These are phyloP conservation scores for Athene noctua DNA, from an alignment of 2,113 vertebrate genomes.

Conservation along the genomic window DNA sequence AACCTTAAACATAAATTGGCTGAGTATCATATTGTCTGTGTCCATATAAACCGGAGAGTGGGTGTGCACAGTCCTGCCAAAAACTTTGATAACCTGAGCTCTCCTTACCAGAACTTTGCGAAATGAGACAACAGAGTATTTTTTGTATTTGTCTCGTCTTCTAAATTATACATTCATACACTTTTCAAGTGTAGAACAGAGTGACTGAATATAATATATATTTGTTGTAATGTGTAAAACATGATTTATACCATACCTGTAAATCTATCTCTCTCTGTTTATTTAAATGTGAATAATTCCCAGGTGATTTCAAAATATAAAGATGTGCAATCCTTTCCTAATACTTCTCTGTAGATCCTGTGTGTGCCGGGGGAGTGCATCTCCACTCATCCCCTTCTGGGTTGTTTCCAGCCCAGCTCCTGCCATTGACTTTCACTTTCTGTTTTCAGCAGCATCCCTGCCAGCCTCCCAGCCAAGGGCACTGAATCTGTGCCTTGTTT, in stretches of 20 bases:
- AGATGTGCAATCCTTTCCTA: neutral
- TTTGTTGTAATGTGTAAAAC: neutral
- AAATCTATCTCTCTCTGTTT: neutral
- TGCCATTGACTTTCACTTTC: neutral
- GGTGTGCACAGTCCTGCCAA: neutral
- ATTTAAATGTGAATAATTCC: neutral
- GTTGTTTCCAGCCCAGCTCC: neutral
- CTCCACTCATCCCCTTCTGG: neutral
- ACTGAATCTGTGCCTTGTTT: neutral
- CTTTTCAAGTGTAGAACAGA: neutral
- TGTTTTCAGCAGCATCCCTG: neutral
- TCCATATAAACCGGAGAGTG: neutral
- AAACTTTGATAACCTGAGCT: neutral
- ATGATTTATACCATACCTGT: neutral
- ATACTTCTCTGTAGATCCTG: neutral
- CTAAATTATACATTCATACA: neutral
- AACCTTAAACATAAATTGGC: neutral
- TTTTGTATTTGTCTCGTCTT: neutral
- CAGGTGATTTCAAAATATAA: neutral
- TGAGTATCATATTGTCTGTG: neutral
- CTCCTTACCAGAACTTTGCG: neutral
- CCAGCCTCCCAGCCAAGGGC: neutral
- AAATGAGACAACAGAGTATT: neutral
- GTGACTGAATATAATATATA: neutral
- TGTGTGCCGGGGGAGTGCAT: accelerated